Base-by-base conservation (phyloP, 2,888 invertebrate species). In the Polyommatus icarus region DNA sequence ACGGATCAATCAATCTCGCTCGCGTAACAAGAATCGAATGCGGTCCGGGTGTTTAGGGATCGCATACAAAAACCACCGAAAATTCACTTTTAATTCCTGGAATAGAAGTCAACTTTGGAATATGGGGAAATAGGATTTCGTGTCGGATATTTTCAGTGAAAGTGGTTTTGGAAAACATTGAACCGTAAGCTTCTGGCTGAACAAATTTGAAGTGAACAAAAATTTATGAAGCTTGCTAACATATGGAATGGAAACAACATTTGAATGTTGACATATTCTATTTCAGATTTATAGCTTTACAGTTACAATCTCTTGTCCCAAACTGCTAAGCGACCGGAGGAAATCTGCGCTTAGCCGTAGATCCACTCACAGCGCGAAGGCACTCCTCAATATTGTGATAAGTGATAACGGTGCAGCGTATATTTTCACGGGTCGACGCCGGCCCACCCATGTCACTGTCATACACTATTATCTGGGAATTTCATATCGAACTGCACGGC, bases 401-500 rank as follows among this genome's bases (percentile, higher is more conserved):
- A 88, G 86, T 86, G 88, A 87, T 89, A 88, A 85, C 86, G 83
- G 82, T 84, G 84, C 84, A 84, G 81, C 83, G 81, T 86, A 88
- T 90, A 91, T 91, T 91, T 91, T 90, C 87, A 88, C 86, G 88
- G 89, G 84, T 89, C 88, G 86, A 83, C 85, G 88, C 46, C 29
- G 40, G 46, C 67, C 61, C 24, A 92, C 92, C 92, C 92, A 87
- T 88, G 89, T 93, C 92, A 92, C 85, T 88, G 91, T 93, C 92
- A 90, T 78, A 82, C 83, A 85, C 87, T 84, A 91, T 91, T 91
- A 91, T 89, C 89, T 84, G 87, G 83, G 85, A 87, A 87, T 88
- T 88, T 89, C 87, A 88, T 90, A 90, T 89, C 87, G 87, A 88
- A 90, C 87, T 92, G 90, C 90, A 61, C 61, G 18, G 54, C 50